Evolutionary conservation across 2,113 vertebrate genomes (phyloP), one percentile per base, ranked within the genome.

Genomic region (Tetrao urogallus): DNA sequence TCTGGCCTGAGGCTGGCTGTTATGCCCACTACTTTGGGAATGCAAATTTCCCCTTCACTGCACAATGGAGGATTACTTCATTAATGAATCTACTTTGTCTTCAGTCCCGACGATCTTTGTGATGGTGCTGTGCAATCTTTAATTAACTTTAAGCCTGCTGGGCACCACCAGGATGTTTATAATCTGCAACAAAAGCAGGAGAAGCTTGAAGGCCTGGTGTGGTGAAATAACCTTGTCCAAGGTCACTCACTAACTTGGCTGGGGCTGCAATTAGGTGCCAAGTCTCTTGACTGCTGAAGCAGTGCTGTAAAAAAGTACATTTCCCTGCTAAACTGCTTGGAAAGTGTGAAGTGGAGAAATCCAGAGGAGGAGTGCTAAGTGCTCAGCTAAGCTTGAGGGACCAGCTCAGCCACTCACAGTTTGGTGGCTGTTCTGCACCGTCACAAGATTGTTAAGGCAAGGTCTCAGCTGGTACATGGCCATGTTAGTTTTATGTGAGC

Each of bases 101-200:
- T 92, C 54, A 45, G 90, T 96, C 70, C 83, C 88, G 90, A 94
- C 0, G n/a, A 90, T 94, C 82, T 93, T 66, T 84, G 74, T 70
- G 89, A 84, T 11, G 50, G 73, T 65, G 77, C 86, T 82, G 43
- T 88, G 82, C 63, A 88, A 69, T 81, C 70, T 90, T 94, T 97
- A 96, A 95, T 96, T 97, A 96, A 95, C 74, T 94, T 94, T 79
- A 69, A 93, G 93, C 89, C 91, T 94, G 89, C 75, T 87, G 89
- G 93, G 89, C 79, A 82, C 82, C 43, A 24, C 0, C 5, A 63
- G 72, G 65, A 74, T 34, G 61, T 70, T 93, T 89, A 64, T 89
- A 95, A 95, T 86, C 54, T 72, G 54, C 73, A 74, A 63, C 50
- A 56, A 86, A 69, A 6, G 40, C 58, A 72, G 72, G 27, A 79